A percentile compares a stretch with the other conserved stretches of the same genome.
Conservation (phyloP, 2,888 invertebrate species). For the Melanargia galathea region DNA sequence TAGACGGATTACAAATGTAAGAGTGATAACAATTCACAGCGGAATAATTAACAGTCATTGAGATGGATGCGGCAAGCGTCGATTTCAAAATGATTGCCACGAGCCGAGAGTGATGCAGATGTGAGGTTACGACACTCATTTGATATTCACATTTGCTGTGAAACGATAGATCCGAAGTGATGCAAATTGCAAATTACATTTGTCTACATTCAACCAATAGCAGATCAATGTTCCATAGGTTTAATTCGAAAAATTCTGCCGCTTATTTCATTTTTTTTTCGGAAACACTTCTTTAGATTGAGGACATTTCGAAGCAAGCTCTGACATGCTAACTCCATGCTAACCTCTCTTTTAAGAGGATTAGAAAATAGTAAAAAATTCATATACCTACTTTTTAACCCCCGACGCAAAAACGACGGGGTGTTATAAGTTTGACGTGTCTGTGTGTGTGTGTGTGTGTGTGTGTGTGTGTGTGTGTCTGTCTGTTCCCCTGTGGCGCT, state of each 20-base stretch:
- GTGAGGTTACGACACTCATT: conserved; percentile 73
- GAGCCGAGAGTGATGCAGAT: conserved; percentile 71
- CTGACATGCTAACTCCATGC: no score
- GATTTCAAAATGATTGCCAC: conserved; percentile 71
- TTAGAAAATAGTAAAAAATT: no score
- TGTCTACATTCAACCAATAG: conserved; percentile 1
- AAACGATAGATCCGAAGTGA: conserved; percentile 44
- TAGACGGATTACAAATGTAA: not conserved
- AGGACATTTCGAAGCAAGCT: no score
- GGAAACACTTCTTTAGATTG: conserved; percentile 32
- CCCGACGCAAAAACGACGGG: no score
- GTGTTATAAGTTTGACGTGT: no score
- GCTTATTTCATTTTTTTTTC: not conserved
- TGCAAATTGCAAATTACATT: not conserved
- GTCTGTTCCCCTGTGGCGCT: no score
- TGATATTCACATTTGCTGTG: conserved; percentile 72
- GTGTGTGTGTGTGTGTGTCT: no score
- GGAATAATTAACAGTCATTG: conserved; percentile 17
- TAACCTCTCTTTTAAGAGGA: no score
- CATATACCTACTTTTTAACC: no score
- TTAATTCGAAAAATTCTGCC: not conserved
- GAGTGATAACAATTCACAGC: not conserved
- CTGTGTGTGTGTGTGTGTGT: no score
- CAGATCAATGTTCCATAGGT: not conserved
- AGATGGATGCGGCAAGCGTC: conserved; percentile 61